Percentiles rank a stretch among this genome's conserved stretches.
Conservation (phyloP, 2,888 invertebrate genomes). For the Rhyacophila evoluta region DNA sequence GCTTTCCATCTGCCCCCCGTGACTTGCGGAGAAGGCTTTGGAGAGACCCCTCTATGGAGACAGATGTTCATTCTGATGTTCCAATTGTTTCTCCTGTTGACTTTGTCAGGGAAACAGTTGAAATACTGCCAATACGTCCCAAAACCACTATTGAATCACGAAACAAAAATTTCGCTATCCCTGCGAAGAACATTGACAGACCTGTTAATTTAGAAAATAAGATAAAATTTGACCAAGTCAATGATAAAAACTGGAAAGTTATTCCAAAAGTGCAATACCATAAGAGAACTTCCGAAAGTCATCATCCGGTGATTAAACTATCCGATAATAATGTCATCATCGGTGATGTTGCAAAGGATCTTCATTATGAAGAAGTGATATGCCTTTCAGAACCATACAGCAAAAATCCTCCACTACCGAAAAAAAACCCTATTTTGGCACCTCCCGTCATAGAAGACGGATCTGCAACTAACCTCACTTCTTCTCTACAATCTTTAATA, state of each 20-base stretch:
- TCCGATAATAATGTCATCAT: background rate
- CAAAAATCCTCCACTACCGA: background rate
- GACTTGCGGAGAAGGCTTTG: background rate
- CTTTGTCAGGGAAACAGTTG: background rate
- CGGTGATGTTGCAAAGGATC: background rate
- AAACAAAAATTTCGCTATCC: background rate
- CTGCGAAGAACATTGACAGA: conserved; percentile 34
- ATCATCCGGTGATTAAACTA: background rate
- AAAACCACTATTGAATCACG: background rate
- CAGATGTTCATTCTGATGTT: background rate
- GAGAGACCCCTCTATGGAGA: background rate
- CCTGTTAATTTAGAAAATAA: background rate
- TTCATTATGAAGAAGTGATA: conserved; percentile 61
- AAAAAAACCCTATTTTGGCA: background rate
- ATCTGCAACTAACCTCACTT: conserved; percentile 55
- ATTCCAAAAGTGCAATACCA: conserved; percentile 12
- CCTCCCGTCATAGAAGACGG: background rate
- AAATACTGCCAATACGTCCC: background rate
- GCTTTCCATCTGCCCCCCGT: background rate
- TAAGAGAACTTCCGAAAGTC: background rate
- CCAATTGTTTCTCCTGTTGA: background rate
- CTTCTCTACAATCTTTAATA: conserved; percentile 66
- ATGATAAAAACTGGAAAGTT: background rate
- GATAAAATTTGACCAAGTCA: background rate
- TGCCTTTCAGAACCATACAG: conserved; percentile 59